Base-by-base conservation (phyloP, 2,797 vertebrate species). In the Rousettus madagascariensis region DNA sequence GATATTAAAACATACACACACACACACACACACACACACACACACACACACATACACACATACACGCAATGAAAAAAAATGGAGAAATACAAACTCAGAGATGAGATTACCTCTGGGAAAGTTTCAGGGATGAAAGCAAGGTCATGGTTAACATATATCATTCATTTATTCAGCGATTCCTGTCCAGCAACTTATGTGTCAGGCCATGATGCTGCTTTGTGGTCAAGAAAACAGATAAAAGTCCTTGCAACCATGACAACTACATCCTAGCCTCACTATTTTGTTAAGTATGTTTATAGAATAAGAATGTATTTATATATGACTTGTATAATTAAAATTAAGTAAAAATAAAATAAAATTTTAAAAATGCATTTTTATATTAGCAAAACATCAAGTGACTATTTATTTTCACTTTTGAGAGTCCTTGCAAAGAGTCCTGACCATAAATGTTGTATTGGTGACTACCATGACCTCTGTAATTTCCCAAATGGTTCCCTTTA, bases 301-400 rank as follows among this genome's bases (percentile, higher is more conserved):
- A 33, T 33, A 84, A 46, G 3, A 57, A 80, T 19, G 11, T 79
- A 69, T 65, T 57, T 79, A 26, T 4, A 8, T 33, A 55, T 85
- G 49, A 33, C 8, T 46, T 66, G 1, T 12, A 2, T 51, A 88
- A 46, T 36, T 75, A 88, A 86, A 89, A 85, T 17, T 53, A 79
- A 87, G 20, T 33, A 85, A 89, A 95, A 88, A 41, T 57, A 87
- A 91, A 75, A 92, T 26, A 5, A 93, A 88, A 36, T 36, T 43
- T 28, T 57, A 79, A 87, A 63, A 26, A 6, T 8, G 77, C 24
- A 30, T 53, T 90, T 83, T 92, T 68, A 66, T 63, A 57, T 69
- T 43, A 90, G 57, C 16, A 68, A 92, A 90, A 72, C 43, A 19
- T 30, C 65, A 88, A 71, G 8, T 24, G n/a, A 71, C 59, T 53